Evolutionary conservation across 2,797 vertebrate species (phyloP).

Genomic region (Columba guinea): DNA sequence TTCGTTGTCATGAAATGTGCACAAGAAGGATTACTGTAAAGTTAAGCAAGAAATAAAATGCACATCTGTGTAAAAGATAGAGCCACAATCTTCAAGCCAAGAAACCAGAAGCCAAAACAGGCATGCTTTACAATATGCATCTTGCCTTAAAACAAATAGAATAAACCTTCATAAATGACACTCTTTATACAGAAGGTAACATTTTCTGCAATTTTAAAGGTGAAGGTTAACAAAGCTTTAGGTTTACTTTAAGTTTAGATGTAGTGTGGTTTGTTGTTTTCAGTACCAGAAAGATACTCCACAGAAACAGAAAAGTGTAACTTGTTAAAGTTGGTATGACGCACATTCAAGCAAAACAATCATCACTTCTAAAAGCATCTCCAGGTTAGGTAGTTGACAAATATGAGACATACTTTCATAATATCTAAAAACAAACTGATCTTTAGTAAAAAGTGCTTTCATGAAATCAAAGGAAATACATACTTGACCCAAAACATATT

Average conservation of each 20-base stretch:
- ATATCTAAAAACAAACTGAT: background rate
- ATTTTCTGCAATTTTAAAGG: background rate
- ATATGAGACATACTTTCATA: background rate
- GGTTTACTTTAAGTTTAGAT: background rate
- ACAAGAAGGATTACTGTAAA: background rate
- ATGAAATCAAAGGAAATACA: conserved; percentile 18
- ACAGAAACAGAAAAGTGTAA: background rate
- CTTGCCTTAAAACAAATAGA: background rate
- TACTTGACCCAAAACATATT: background rate
- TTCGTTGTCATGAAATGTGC: background rate
- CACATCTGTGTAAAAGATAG: background rate
- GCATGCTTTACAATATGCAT: background rate
- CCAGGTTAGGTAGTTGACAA: background rate
- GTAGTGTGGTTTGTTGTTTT: background rate
- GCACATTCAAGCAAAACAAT: background rate
- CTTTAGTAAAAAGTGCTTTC: background rate
- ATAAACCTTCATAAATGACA: background rate
- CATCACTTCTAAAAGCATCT: background rate
- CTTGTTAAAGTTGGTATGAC: background rate
- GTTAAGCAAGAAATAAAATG: conserved; percentile 12
- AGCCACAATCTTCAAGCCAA: background rate
- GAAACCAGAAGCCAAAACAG: background rate
- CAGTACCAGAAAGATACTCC: background rate
- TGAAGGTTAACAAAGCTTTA: background rate
- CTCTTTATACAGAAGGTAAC: background rate